Percentiles rank a stretch among this genome's conserved stretches.
phyloP scores from a whole-genome alignment of 37 sponge, comb jelly and placozoan genomes.

The Bolinopsis microptera region DNA sequence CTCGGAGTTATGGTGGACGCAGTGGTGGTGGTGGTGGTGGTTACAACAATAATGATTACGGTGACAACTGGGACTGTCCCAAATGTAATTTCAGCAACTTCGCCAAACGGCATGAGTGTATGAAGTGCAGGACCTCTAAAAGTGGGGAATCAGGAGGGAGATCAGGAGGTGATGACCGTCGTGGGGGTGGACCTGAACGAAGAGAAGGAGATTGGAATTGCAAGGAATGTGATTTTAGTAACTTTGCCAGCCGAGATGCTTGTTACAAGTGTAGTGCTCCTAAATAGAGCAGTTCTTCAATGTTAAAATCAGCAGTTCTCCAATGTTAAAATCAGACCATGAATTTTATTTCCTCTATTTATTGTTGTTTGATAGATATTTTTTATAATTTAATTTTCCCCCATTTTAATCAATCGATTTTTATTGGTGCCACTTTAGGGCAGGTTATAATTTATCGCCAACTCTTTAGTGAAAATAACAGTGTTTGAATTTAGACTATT shows the following conservation, averaged over 20 bases:
- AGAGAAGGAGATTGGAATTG: conserved; percentile 1
- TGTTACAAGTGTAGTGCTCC: conserved; percentile 4
- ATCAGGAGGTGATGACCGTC: background rate
- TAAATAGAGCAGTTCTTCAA: too few relatives aligned
- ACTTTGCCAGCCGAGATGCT: background rate
- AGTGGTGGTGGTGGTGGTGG: too few relatives aligned
- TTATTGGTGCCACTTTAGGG: too few relatives aligned
- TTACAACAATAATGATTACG: background rate
- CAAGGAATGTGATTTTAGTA: conserved; percentile 5
- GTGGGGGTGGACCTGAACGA: background rate
- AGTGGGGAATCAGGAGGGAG: background rate
- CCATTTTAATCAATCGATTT: too few relatives aligned
- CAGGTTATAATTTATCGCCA: too few relatives aligned
- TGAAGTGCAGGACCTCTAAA: background rate
- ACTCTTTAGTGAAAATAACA: too few relatives aligned
- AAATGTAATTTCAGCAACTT: conserved; percentile 11
- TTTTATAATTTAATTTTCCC: too few relatives aligned
- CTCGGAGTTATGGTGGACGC: background rate
- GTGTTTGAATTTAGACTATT: too few relatives aligned
- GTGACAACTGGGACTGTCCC: conserved; percentile 48
- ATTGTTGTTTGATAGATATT: too few relatives aligned
- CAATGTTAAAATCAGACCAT: too few relatives aligned
- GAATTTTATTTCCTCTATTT: too few relatives aligned
- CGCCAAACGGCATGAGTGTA: conserved; percentile 2
- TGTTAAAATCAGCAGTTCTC: too few relatives aligned